phyloP scores from a whole-genome alignment of 2,888 invertebrate species.

The Dorcus hopei region DNA sequence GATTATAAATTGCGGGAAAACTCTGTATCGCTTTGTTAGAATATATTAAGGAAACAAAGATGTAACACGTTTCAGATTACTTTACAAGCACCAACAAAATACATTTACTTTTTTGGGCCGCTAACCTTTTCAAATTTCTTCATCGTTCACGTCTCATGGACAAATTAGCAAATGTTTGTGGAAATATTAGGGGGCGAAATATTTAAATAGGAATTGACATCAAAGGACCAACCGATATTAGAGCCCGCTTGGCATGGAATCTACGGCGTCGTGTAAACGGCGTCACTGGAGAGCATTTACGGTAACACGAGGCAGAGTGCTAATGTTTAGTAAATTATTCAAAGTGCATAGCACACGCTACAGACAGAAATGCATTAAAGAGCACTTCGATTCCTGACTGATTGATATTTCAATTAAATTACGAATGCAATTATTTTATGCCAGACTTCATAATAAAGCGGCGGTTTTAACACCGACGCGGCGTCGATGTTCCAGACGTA shows the following conservation, averaged over 20 bases:
- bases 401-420: constrained; percentile 47
- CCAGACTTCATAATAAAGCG: constrained; percentile 25
- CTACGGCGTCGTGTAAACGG: constrained; percentile 28
- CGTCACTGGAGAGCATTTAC: constrained; percentile 44
- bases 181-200: background rate
- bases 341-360: constrained; percentile 42
- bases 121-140: too few species aligned
- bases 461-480: constrained; percentile 13
- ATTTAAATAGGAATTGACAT: constrained; percentile 4
- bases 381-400: constrained; percentile 44
- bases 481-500: background rate
- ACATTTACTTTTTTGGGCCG: too few species aligned
- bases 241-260: constrained; percentile 2
- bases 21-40: background rate
- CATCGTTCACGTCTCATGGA: too few species aligned
- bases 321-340: constrained; percentile 48
- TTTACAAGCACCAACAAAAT: too few species aligned
- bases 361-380: constrained; percentile 40
- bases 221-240: constrained; percentile 3
- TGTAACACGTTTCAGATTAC: background rate
- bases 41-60: constrained; percentile 2
- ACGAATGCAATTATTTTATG: constrained; percentile 31
- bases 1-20: constrained; percentile 19
- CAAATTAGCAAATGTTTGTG: too few species aligned
- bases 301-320: constrained; percentile 43